Evolutionary conservation across 2,888 invertebrate species (phyloP), one percentile per base, ranked within the genome.

Genomic region (Agrochola macilenta): DNA sequence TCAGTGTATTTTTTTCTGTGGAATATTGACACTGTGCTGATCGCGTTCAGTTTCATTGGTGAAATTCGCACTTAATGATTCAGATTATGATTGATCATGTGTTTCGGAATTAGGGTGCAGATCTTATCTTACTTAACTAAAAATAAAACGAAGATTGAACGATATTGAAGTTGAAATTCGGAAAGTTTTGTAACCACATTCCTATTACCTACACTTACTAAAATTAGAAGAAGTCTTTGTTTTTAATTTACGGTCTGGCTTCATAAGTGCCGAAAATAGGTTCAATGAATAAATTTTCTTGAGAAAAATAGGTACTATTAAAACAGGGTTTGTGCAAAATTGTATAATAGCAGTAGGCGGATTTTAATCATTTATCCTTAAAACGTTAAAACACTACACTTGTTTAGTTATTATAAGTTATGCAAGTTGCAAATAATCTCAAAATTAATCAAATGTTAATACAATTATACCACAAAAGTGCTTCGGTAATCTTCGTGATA

Each of bases 181-280:
- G 35, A 64, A 70, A 61, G 9, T 30, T 72, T 57, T 52, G 4
- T 46, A 58, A 57, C 52, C 71, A 74, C 46, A 60, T 49, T 54
- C 5, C 46, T 70, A 66, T 30, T 49, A 65, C 20, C 64, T 69
- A 76, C 66, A 85, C 26, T 57, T 69, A 65, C 20, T 35, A 69
- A 69, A 64, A 63, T 69, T n/a, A 68, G 69, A 69, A 69, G 35
- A 69, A 69, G 69, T 74, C 60, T 63, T 76, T 66, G 49, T 66
- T 69, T 60, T 78, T 73, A 12, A 60, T 80, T 74, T 74, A 76
- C 77, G n/a, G 73, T 69, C 69, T 77, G 70, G 3, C 60, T 72
- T 77, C 82, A 76, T 66, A 88, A 35, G 58, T 73, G 52, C 46
- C 61, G n/a, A 63, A 39, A 66, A 14, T 23, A 75, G 5, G 11